phyloP scores from a whole-genome alignment of 2,888 invertebrate species.

The Chrysodeixis includens region DNA sequence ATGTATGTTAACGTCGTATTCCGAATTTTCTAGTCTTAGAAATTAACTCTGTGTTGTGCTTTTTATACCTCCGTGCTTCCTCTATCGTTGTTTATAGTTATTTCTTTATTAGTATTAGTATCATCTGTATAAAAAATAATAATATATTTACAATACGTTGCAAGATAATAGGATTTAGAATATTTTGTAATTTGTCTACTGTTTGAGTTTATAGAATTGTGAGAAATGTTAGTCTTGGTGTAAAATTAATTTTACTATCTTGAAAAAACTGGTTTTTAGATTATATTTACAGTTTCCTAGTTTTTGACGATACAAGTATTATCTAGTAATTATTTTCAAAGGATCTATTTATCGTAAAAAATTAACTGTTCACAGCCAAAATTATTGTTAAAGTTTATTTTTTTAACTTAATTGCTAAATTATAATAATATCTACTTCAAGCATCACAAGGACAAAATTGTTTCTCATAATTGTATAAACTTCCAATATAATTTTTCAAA shows the following conservation, averaged over 20 bases:
- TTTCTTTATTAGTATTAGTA: slow-evolving; percentile 46
- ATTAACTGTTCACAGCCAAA: too few relatives aligned
- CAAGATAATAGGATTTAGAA: slow-evolving; percentile 44
- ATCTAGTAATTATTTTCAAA: too few relatives aligned
- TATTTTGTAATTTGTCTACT: slow-evolving; percentile 42
- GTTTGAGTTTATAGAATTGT: slow-evolving; percentile 19
- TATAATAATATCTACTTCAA: background rate
- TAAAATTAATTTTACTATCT: too few relatives aligned
- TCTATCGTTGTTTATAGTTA: slow-evolving; percentile 62
- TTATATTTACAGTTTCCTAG: too few relatives aligned
- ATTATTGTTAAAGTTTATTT: too few relatives aligned
- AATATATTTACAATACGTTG: slow-evolving; percentile 57
- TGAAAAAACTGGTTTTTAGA: too few relatives aligned
- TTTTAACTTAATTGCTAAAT: too few relatives aligned
- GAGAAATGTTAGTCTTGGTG: slow-evolving; percentile 25
- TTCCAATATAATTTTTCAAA: slow-evolving; percentile 38
- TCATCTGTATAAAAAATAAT: slow-evolving; percentile 25
- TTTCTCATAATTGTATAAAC: slow-evolving; percentile 19
- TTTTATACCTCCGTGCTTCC: slow-evolving; percentile 82
- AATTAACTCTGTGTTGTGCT: slow-evolving; percentile 84
- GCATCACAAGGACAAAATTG: background rate
- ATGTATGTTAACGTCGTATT: slow-evolving; percentile 11
- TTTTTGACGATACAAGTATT: too few relatives aligned
- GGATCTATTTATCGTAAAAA: too few relatives aligned
- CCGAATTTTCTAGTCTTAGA: slow-evolving; percentile 44